phyloP scores from a whole-genome alignment of 2,113 vertebrate species.

The Grammomys surdaster region DNA sequence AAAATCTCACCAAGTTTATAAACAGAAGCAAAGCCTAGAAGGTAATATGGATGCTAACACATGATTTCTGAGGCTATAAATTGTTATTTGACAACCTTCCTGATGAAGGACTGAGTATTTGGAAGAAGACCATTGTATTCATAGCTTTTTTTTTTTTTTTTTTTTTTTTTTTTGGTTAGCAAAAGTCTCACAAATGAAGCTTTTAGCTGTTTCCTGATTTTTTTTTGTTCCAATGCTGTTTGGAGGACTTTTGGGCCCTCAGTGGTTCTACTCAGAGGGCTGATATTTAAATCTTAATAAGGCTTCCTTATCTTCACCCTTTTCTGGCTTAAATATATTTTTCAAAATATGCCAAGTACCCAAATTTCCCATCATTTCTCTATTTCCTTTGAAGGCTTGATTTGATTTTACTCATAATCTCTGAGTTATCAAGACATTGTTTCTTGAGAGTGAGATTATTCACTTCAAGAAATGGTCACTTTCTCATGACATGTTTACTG shows the following conservation, averaged over 20 bases:
- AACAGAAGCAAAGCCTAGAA: neutral
- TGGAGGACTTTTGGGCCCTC: neutral
- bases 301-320: conserved; percentile 32
- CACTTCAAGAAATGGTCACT: neutral
- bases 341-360: conserved; percentile 50
- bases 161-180: neutral
- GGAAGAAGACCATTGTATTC: neutral
- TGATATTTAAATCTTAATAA: conserved; percentile 55
- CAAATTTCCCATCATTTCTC: conserved; percentile 50
- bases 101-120: neutral
- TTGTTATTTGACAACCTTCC: neutral
- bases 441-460: conserved; percentile 49
- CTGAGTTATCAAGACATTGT: conserved; percentile 51
- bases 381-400: conserved; percentile 39
- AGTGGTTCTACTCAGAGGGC: conserved; percentile 25
- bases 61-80: neutral
- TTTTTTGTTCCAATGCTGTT: conserved; percentile 7
- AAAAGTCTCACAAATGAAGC: neutral
- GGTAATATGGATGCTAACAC: neutral
- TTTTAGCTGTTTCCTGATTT: conserved; percentile 22
- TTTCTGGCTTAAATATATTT: conserved; percentile 50
- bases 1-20: neutral
- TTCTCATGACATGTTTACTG: conserved; percentile 42
- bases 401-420: conserved; percentile 51
- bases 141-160: neutral